Evolutionary conservation across 2,113 vertebrate species (phyloP).

Genomic region (Uria lomvia): DNA sequence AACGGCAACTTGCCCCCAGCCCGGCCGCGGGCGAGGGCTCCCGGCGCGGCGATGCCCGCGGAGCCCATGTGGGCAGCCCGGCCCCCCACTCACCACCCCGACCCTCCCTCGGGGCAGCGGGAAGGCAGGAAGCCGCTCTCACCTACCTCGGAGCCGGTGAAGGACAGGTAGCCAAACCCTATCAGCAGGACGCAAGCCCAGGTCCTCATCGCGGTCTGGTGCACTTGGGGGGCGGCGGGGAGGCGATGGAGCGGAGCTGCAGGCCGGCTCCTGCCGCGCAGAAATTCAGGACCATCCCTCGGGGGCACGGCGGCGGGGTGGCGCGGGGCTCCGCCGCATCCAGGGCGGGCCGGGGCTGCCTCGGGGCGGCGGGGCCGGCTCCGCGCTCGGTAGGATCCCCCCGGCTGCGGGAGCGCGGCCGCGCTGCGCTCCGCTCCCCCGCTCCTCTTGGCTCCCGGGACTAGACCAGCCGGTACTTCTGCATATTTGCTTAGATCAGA

Average conservation of each 20-base stretch:
- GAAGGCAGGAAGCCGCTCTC: constrained; percentile 12
- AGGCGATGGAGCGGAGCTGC: constrained; percentile 84
- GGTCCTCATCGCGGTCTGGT: constrained; percentile 92
- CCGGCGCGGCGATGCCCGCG: background rate
- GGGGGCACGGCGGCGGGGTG: constrained; percentile 71
- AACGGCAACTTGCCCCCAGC: background rate
- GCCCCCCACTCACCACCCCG: background rate
- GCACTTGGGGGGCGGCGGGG: constrained; percentile 73
- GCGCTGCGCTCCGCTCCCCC: constrained; percentile 1
- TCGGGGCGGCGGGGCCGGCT: constrained; percentile 44
- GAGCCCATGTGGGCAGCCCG: background rate
- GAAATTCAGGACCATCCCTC: constrained; percentile 92
- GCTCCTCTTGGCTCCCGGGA: constrained; percentile 64
- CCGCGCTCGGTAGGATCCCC: background rate
- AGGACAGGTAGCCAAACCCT: constrained; percentile 88
- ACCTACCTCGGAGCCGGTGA: constrained; percentile 87
- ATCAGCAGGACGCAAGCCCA: constrained; percentile 84
- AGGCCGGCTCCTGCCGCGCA: constrained; percentile 86
- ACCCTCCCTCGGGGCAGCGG: background rate
- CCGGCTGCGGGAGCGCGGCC: constrained; percentile 15
- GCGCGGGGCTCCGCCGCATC: constrained; percentile 66
- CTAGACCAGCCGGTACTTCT: constrained; percentile 72
- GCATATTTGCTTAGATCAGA: constrained; percentile 80
- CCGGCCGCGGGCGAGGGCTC: background rate
- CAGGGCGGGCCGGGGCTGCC: constrained; percentile 57